phyloP scores from a whole-genome alignment of 2,797 vertebrate genomes.

The Vipera latastei region DNA sequence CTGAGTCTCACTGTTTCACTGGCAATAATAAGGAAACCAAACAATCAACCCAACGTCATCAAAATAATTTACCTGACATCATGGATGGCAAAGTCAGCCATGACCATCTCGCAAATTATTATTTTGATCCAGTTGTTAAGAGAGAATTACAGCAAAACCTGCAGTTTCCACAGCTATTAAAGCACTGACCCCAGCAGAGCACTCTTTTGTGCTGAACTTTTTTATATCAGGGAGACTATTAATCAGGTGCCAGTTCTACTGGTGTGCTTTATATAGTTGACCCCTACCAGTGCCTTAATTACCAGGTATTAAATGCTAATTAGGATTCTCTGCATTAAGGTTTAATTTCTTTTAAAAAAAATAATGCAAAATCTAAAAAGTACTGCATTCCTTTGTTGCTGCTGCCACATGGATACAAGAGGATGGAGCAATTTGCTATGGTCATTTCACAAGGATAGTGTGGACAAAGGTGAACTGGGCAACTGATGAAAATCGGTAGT shows the following conservation, averaged over 20 bases:
- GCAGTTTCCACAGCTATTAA: slow-evolving; percentile 70
- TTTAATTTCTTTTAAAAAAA: slow-evolving; percentile 69
- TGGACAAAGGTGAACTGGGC: slow-evolving; percentile 96
- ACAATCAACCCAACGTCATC: slow-evolving; percentile 55
- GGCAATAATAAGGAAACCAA: slow-evolving; percentile 27
- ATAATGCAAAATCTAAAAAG: slow-evolving; percentile 72
- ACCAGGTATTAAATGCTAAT: slow-evolving; percentile 80
- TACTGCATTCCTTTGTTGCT: slow-evolving; percentile 72
- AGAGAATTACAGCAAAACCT: slow-evolving; percentile 69
- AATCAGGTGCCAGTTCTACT: slow-evolving; percentile 70
- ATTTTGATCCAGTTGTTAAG: slow-evolving; percentile 69
- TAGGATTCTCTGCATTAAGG: slow-evolving; percentile 75
- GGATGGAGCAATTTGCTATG: slow-evolving; percentile 85
- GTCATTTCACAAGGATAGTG: slow-evolving; percentile 90
- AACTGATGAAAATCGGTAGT: slow-evolving; percentile 96
- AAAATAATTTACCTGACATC: slow-evolving; percentile 63
- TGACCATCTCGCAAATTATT: slow-evolving; percentile 58
- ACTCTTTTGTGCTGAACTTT: slow-evolving; percentile 60
- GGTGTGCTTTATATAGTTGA: slow-evolving; percentile 62
- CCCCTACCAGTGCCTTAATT: slow-evolving; percentile 69
- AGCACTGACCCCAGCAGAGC: slow-evolving; percentile 68
- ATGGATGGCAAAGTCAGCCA: slow-evolving; percentile 52
- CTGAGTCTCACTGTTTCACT: slow-evolving; percentile 2
- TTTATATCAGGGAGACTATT: slow-evolving; percentile 70
- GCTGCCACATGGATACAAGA: slow-evolving; percentile 66